Percentiles rank a stretch among this genome's conserved stretches.
These are phyloP conservation scores for Holotrichia oblita DNA, from an alignment of 1,140 invertebrate genomes.

Conservation along the genomic window DNA sequence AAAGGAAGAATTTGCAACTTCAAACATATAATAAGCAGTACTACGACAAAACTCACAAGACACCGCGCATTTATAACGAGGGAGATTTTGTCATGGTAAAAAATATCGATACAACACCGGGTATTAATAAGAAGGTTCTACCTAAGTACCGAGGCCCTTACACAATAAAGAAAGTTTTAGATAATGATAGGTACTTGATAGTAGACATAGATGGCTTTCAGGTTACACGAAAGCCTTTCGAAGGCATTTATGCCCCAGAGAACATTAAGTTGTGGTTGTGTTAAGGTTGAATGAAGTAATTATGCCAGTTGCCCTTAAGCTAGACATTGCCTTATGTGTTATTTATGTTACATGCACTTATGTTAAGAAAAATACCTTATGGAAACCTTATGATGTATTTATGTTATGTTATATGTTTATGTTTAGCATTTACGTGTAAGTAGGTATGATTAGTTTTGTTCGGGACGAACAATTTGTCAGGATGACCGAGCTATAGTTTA, in stretches of 20 bases:
- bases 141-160: slow-evolving; percentile 54
- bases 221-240: slow-evolving; percentile 44
- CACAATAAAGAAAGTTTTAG: slow-evolving; percentile 42
- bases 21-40: slow-evolving; percentile 29
- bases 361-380: too few relatives aligned
- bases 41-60: slow-evolving; percentile 48
- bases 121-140: slow-evolving; percentile 52
- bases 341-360: too few relatives aligned
- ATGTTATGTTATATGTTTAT: too few relatives aligned
- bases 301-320: too few relatives aligned
- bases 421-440: too few relatives aligned
- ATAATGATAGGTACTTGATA: slow-evolving; percentile 52
- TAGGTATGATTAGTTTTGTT: too few relatives aligned
- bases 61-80: slow-evolving; percentile 44
- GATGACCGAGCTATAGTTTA: too few relatives aligned
- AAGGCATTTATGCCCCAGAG: slow-evolving; percentile 21
- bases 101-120: slow-evolving; percentile 38
- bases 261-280: not conserved
- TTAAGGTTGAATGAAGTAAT: not conserved
- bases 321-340: too few relatives aligned
- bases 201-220: slow-evolving; percentile 51
- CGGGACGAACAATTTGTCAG: too few relatives aligned
- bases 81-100: slow-evolving; percentile 50
- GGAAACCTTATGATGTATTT: too few relatives aligned
- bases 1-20: not conserved